Evolutionary conservation across 2,888 invertebrate genomes (phyloP), one percentile per base, ranked within the genome.

Genomic region (Zhuqinia jingwanae): DNA sequence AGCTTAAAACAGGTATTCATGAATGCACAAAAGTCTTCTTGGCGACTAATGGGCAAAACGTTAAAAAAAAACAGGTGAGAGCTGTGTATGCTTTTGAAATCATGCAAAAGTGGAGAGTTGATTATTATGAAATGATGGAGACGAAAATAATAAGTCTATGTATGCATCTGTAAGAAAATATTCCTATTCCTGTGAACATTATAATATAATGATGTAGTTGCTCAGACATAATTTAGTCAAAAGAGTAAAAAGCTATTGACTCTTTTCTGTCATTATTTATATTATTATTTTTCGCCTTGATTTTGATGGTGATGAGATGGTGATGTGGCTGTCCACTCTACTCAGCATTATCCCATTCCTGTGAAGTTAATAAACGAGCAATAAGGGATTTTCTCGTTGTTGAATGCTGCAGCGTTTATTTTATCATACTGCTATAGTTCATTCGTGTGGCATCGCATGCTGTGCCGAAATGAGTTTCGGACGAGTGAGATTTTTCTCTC

Each of bases 181-280:
- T n/a, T n/a, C n/a, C n/a, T n/a, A n/a, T n/a, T n/a, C n/a, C n/a
- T n/a, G n/a, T n/a, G 30, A 20, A 58, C 17, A 50, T 42, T 47
- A 50, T 50, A n/a, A 50, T 50, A 50, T 30, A 13, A 53, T 42
- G 45, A 17, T 42, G 36, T n/a, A n/a, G 25, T 45, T 22, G 25
- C 20, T n/a, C 56, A 42, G 70, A 56, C 63, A 68, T 68, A 42
- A 68, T 60, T 36, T 80, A 53, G 17, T n/a, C 30, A n/a, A n/a
- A 42, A 27, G 56, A 60, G 58, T 68, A 56, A 42, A 70, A 70
- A 68, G 68, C 80, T 81, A 81, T 81, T 73, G 81, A 81, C 73
- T n/a, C n/a, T 70, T 81, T 81, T 73, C 17, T 81, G 81, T 81
- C 81, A 81, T 81, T 81, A 73, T 53, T n/a, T 47, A n/a, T n/a